Evolutionary conservation across 2,888 invertebrate species (phyloP).

Genomic region (Leptopterna dolabrata): DNA sequence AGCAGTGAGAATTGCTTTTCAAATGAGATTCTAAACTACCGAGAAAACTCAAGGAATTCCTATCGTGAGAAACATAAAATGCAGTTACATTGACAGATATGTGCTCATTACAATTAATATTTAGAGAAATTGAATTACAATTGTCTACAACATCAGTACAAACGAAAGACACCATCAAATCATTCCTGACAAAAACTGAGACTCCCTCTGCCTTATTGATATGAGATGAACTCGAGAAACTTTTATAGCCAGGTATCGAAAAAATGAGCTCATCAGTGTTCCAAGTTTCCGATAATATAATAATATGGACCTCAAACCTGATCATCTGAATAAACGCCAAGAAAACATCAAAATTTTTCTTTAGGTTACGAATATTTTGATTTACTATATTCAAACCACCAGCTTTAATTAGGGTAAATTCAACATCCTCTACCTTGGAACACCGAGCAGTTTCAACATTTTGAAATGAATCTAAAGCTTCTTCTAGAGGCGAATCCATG

Average conservation of each 20-base stretch:
- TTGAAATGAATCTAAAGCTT: neutral
- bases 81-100: neutral
- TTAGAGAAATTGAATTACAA: neutral
- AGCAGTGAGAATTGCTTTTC: too few relatives aligned
- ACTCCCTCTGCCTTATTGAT: neutral
- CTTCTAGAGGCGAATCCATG: neutral
- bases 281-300: neutral
- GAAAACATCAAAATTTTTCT: too few relatives aligned
- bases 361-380: too few relatives aligned
- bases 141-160: neutral
- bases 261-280: too few relatives aligned
- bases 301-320: neutral
- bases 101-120: neutral
- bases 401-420: neutral
- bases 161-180: neutral
- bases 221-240: neutral
- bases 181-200: neutral
- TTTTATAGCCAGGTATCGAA: neutral
- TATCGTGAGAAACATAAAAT: too few relatives aligned
- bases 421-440: neutral
- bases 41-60: neutral
- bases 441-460: neutral
- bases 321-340: neutral
- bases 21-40: too few relatives aligned
- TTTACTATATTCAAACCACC: neutral